Evolutionary conservation across 2,888 invertebrate genomes (phyloP).

Genomic region (Chymomyza amoena): DNA sequence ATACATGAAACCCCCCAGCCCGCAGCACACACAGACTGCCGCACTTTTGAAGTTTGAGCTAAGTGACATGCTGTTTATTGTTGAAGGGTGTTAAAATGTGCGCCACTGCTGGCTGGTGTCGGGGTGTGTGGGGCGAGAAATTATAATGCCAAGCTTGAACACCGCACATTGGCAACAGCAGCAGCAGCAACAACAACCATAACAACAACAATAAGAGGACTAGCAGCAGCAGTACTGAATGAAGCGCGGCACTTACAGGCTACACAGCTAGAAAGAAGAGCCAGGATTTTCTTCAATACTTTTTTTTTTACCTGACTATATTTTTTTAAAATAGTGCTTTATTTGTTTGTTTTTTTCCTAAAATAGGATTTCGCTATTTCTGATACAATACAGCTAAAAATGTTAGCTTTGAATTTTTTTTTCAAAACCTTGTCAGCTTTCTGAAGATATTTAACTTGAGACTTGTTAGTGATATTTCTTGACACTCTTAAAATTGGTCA

Average conservation of each 20-base stretch:
- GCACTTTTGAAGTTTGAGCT: conserved; percentile 77
- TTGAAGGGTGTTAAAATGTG: conserved; percentile 79
- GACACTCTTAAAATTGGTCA: too few relatives aligned
- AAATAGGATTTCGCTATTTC: too few relatives aligned
- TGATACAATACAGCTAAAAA: too few relatives aligned
- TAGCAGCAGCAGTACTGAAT: not conserved
- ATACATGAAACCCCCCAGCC: not conserved
- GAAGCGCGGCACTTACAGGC: conserved; percentile 2
- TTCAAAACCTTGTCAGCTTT: too few relatives aligned
- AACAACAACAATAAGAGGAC: not conserved
- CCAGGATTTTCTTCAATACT: too few relatives aligned
- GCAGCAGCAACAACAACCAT: not conserved
- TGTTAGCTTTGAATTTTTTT: too few relatives aligned
- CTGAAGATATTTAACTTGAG: too few relatives aligned
- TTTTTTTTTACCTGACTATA: too few relatives aligned
- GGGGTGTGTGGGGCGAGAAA: conserved; percentile 61
- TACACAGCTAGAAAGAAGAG: not conserved
- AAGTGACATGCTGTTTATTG: conserved; percentile 79
- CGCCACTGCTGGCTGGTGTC: conserved; percentile 43
- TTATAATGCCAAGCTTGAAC: conserved; percentile 71
- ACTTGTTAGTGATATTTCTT: too few relatives aligned
- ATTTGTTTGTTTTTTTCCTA: too few relatives aligned
- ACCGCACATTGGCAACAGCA: conserved; percentile 41
- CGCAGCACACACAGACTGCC: conserved; percentile 35
- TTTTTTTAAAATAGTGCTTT: too few relatives aligned